Conservation (phyloP, 1,140 invertebrate species). For the Heliothis virescens region DNA sequence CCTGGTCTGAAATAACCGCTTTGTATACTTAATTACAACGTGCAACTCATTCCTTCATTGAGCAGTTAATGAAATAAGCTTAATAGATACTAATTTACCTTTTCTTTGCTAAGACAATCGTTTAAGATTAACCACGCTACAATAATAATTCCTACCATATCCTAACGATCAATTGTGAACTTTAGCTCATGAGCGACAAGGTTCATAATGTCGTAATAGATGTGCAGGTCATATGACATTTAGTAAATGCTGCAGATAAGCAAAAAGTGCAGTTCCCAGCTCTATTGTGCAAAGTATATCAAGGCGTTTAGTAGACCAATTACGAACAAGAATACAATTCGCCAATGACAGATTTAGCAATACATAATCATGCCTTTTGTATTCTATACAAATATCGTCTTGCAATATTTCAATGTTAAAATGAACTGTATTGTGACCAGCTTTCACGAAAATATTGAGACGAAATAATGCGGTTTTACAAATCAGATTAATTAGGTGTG, state of each 20-base stretch:
- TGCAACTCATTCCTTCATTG: constrained; percentile 1
- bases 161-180: not conserved
- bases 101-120: constrained; percentile 23
- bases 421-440: not conserved
- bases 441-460: constrained; percentile 14
- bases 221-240: constrained; percentile 11
- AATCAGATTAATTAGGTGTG: not conserved
- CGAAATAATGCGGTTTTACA: not conserved
- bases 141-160: not conserved
- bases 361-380: constrained; percentile 28
- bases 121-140: constrained; percentile 26
- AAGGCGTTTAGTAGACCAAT: constrained; percentile 38
- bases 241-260: not conserved
- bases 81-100: constrained; percentile 28
- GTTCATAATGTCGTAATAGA: not conserved
- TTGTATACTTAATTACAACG: not conserved
- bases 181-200: not conserved
- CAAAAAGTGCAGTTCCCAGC: constrained; percentile 25
- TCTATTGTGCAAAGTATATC: constrained; percentile 40
- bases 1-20: not conserved
- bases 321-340: constrained; percentile 29
- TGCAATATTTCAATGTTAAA: not conserved
- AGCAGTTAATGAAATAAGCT: constrained; percentile 7
- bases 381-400: too few relatives aligned
- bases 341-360: constrained; percentile 44